Evolutionary conservation across 2,888 invertebrate genomes (phyloP), one percentile per base, ranked within the genome.

Genomic region (Leptothorax acervorum): DNA sequence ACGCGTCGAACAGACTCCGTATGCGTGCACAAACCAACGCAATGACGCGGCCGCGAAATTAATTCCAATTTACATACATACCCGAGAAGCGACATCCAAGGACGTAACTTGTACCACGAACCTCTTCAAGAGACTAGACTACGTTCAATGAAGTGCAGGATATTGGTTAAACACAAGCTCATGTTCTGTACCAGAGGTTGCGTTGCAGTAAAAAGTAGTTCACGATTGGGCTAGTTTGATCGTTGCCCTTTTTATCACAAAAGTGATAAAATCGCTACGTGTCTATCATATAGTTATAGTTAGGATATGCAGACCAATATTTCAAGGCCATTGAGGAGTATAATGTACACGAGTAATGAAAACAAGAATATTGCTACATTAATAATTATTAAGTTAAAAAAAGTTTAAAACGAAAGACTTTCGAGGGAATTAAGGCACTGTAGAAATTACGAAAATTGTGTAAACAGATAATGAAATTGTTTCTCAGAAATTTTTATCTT

Each of bases 11-110:
- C 63, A 66, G 51, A 66, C 48, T n/a, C 53, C 70, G 66, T 55
- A 45, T 75, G 81, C 79, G 55, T 73, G 60, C 48, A 78, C 73
- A 51, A 42, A 28, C n/a, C 15, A 23, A 63, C 76, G 68, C 76
- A 78, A 75, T 15, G 31, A 45, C 31, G 68, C 55, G 63, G 11
- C 45, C 39, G 75, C 71, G 60, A 82, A 81, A 85, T 88, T 82
- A 68, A 83, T 82, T 81, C 39, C 65, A 79, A 76, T 88, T 88
- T 63, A 79, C 70, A 83, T 66, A 73, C 23, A 63, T 62, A 66
- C 23, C 35, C 35, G 62, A 68, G 66, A 83, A 83, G 28, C 70
- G 51, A 48, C 51, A 42, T 5, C 42, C 70, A 85, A 82, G 84
- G 79, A 70, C 71, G 63, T 51, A 48, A 65, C 31, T 65, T 82